These are phyloP conservation scores for Uropetala carovei DNA, from an alignment of 2,888 invertebrate genomes.

Conservation along the genomic window DNA sequence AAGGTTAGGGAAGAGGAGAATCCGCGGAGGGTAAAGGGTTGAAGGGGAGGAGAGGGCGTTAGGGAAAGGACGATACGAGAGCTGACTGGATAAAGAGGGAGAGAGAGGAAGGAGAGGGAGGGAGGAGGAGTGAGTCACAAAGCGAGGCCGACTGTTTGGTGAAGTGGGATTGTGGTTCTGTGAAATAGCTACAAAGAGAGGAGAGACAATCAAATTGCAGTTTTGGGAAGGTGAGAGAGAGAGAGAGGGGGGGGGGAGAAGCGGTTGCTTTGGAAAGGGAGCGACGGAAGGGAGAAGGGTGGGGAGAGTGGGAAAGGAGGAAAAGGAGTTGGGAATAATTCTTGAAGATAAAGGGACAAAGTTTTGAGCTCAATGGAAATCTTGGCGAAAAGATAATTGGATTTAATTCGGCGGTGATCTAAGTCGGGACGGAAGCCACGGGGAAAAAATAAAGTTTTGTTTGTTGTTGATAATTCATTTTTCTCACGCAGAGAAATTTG, in stretches of 20 bases:
- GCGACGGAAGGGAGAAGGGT: background rate
- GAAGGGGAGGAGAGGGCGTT: background rate
- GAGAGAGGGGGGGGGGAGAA: background rate
- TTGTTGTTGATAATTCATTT: slow-evolving; percentile 1
- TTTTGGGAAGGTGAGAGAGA: slow-evolving; percentile 5
- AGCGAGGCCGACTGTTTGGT: slow-evolving; percentile 9
- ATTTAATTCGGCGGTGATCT: slow-evolving; percentile 10
- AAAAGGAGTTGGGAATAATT: background rate
- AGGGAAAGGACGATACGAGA: background rate
- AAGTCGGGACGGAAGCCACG: background rate
- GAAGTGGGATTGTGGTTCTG: background rate
- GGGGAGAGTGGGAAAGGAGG: background rate
- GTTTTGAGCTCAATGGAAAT: slow-evolving; percentile 4
- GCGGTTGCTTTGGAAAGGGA: background rate
- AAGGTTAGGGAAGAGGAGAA: background rate
- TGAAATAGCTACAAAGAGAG: slow-evolving; percentile 3
- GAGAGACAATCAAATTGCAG: slow-evolving; percentile 17
- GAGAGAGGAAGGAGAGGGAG: too few species aligned
- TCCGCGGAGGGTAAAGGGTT: background rate
- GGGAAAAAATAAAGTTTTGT: background rate
- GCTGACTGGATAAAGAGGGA: background rate
- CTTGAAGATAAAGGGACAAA: background rate
- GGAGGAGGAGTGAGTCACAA: background rate
- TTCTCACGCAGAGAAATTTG: background rate
- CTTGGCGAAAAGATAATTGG: slow-evolving; percentile 4